These are phyloP conservation scores for Brenthis hecate DNA, from an alignment of 2,888 invertebrate genomes.

Conservation along the genomic window DNA sequence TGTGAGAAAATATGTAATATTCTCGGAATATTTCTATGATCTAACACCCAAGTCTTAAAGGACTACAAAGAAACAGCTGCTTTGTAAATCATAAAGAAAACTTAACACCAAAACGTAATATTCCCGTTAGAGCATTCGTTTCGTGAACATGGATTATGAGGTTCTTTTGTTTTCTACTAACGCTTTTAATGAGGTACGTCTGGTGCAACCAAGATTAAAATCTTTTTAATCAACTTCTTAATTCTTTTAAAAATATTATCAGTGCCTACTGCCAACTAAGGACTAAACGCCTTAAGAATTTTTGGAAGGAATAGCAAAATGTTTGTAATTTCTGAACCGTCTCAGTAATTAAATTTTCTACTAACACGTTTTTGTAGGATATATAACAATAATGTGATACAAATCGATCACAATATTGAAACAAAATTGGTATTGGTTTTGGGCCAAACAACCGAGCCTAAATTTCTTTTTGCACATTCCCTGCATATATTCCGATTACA, in stretches of 20 bases:
- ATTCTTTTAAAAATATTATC: conserved; percentile 17
- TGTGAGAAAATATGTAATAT: neutral
- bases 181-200: conserved; percentile 32
- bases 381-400: too few relatives aligned
- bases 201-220: conserved; percentile 28
- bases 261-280: neutral
- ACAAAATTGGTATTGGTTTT: neutral
- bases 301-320: neutral
- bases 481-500: conserved; percentile 20
- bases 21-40: neutral
- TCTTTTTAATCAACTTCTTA: conserved; percentile 34
- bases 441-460: neutral
- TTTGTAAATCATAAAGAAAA: conserved; percentile 18
- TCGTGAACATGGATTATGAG: conserved; percentile 17
- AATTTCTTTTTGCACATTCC: conserved; percentile 14
- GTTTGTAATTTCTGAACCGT: neutral
- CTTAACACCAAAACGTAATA: conserved; percentile 18
- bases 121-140: conserved; percentile 11
- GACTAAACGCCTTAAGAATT: neutral
- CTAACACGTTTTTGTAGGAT: too few relatives aligned
- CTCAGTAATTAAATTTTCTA: too few relatives aligned
- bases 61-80: neutral
- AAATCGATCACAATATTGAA: neutral
- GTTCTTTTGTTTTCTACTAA: conserved; percentile 27
- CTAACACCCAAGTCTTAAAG: conserved; percentile 1